Conservation (phyloP, 2,888 invertebrate genomes). For the Dryobotodes eremita region DNA sequence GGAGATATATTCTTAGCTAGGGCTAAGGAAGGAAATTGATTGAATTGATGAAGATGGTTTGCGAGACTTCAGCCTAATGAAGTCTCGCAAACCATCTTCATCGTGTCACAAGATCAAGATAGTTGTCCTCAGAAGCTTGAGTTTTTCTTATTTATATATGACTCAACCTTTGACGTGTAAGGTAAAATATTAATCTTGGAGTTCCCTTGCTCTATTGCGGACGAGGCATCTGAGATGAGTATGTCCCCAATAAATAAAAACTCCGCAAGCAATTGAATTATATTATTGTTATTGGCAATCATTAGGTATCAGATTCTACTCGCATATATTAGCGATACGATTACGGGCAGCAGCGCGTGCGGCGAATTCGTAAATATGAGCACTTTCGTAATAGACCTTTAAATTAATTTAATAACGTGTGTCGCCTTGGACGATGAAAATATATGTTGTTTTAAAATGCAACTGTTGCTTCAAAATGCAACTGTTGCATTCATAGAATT, state of each 20-base stretch:
- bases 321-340: slow-evolving; percentile 50
- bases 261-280: slow-evolving; percentile 28
- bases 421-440: slow-evolving; percentile 63
- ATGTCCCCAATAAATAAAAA: slow-evolving; percentile 14
- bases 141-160: neutral
- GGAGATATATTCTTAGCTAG: neutral
- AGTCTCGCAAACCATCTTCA: neutral
- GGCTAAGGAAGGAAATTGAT: too few species aligned
- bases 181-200: neutral
- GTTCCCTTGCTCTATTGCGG: neutral
- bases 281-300: slow-evolving; percentile 59
- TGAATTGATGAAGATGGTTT: too few species aligned
- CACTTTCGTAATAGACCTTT: slow-evolving; percentile 72
- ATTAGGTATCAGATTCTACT: slow-evolving; percentile 56
- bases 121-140: neutral
- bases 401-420: slow-evolving; percentile 61
- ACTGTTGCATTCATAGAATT: slow-evolving; percentile 40
- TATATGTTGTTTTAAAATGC: slow-evolving; percentile 59
- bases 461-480: slow-evolving; percentile 53
- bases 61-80: too few species aligned
- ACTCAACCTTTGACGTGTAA: neutral
- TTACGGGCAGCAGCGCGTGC: slow-evolving; percentile 57
- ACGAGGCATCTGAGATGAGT: slow-evolving; percentile 1
- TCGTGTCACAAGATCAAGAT: neutral
- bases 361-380: slow-evolving; percentile 57